Base-by-base conservation (phyloP, 1,140 invertebrate species). In the Trachymyrmex cornetzi region DNA sequence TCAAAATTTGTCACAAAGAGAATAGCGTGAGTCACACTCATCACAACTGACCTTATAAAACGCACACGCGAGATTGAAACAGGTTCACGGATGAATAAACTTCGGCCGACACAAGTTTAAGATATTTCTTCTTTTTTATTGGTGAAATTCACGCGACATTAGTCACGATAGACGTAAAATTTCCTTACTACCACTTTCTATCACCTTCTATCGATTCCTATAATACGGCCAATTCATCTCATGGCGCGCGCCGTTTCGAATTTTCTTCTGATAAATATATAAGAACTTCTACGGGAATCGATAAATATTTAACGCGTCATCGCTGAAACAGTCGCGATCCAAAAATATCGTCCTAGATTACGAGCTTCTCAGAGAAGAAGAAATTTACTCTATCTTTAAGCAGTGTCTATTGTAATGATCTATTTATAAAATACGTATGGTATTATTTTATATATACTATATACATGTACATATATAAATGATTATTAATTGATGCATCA, bases 261-360 rank as follows among this genome's bases (percentile, higher is more conserved):
- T 74, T 44, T 55, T 11, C 27, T 34, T 53, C 55, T 67, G 22
- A 89, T 81, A 63, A 88, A 72, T 89, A 71, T 81, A 84, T 59
- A 57, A 84, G 19, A 75, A 86, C 9, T 79, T 67, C 22, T 22
- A 50, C 0, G 19, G n/a, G 24, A 30, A 63, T 80, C 69, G 44
- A 88, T 89, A 86, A 89, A 89, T 89, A 86, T 89, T 89, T 89
- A 80, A 86, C 27, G 38, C 50, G 38, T 59, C 38, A 14, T 1
- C 27, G 48, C 3, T 53, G 77, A 53, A 53, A 34, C 14, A 67
- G n/a, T 80, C 44, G 77, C 19, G n/a, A 80, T 34, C 19, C 11
- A 16, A 24, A 80, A 79, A 79, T 48, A 48, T 48, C 16, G 77
- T 12, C 6, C 44, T 9, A n/a, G 24, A 64, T 79, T 50, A 64